Base-by-base conservation (phyloP, 2,113 vertebrate genomes). In the Aplodontia rufa region DNA sequence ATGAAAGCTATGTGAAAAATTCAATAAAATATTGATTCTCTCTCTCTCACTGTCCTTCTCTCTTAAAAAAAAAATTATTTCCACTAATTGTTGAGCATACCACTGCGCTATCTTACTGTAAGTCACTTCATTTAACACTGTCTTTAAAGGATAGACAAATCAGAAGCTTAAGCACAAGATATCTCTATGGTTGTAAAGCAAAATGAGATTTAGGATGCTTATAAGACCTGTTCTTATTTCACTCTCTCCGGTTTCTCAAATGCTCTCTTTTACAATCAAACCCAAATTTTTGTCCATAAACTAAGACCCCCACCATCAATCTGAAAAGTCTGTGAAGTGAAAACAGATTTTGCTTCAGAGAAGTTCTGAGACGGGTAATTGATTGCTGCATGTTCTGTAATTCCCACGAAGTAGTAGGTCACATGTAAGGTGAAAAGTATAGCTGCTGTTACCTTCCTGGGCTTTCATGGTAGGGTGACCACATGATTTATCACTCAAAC, bases 241-340 rank as follows among this genome's bases (percentile, higher is more conserved):
- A 88, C 1, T 92, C 9, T 84, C 1, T 92, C 71, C 87, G 30
- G 84, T 80, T 81, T 40, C 47, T 95, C 68, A 91, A 80, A 24
- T 83, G 22, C 47, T 72, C 79, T 17, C 71, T 58, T 97, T 89
- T 69, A 87, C 66, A 79, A 90, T 51, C 51, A 76, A 64, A 91
- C 51, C 32, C 68, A 40, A 74, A 42, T 58, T 82, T 97, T 68
- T 90, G 40, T 94, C 83, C 20, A 81, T 32, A 93, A 79, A 72
- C 80, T 60, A 92, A 76, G 37, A 92, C 24, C 12, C 3, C 8
- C n/a, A n/a, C n/a, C n/a, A n/a, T 93, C 30, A 83, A 66, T 47
- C 80, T 92, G 47, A 58, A 94, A 97, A 66, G 47, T 66, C 1
- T 87, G 28, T 84, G 28, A 55, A 37, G 40, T 45, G 5, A 81